Evolutionary conservation across 2,888 invertebrate species (phyloP).

Genomic region (Protodeltote pygarga): DNA sequence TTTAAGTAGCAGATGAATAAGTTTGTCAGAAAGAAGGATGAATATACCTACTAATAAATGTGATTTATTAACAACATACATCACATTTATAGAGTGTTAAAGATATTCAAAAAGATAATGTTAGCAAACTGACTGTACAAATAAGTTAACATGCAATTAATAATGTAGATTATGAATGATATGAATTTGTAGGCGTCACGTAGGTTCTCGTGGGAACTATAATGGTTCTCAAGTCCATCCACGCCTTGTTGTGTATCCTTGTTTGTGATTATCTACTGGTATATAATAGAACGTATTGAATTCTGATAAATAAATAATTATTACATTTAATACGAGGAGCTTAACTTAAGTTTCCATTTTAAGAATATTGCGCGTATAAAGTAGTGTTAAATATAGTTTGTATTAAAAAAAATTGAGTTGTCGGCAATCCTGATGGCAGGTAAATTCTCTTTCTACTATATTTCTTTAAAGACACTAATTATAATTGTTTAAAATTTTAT

Average conservation of each 20-base stretch:
- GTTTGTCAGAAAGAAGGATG: not conserved
- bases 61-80: constrained; percentile 1
- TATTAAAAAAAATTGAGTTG: too few relatives aligned
- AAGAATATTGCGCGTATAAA: too few relatives aligned
- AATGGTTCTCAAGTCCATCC: constrained; percentile 33
- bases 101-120: not conserved
- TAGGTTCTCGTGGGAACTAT: constrained; percentile 46
- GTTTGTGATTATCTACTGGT: constrained; percentile 32
- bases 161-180: constrained; percentile 22
- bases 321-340: too few relatives aligned
- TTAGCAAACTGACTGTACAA: constrained; percentile 7
- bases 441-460: too few relatives aligned
- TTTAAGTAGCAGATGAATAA: not conserved
- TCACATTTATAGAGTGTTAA: not conserved
- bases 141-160: constrained; percentile 14
- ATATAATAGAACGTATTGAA: constrained; percentile 2
- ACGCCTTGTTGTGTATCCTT: constrained; percentile 36
- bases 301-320: not conserved
- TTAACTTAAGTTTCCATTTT: too few relatives aligned
- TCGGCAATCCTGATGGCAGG: too few relatives aligned
- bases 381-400: too few relatives aligned
- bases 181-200: constrained; percentile 35
- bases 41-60: not conserved
- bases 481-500: too few relatives aligned
- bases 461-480: too few relatives aligned